Base-by-base conservation (phyloP, 2,113 vertebrate species). In the Heloderma charlesbogerti region DNA sequence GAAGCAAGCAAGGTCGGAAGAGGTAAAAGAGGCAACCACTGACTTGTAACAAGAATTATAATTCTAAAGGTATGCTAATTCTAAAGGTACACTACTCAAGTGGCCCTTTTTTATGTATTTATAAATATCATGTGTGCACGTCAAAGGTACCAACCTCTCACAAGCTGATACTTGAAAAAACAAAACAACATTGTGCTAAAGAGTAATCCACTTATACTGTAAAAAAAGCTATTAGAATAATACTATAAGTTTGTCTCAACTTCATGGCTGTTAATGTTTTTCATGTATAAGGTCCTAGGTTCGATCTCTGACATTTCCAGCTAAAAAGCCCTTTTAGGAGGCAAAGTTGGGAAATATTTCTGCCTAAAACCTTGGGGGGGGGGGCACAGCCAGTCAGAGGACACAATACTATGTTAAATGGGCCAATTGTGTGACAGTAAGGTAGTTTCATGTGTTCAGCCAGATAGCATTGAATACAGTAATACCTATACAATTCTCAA, bases 21-120 rank as follows among this genome's bases (percentile, higher is more conserved):
- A 48, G 7, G 34, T 92, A 79, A 78, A 89, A 90, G 40, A 43
- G 7, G 29, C 93, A 93, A 51, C n/a, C 72, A 88, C 89, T 54
- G 57, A 81, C 57, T 90, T 90, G 93, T 91, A 86, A 6, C 86
- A 86, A 71, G 75, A 93, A 37, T 13, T 92, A 22, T 57, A 60
- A 88, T 91, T 86, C 71, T 85, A 77, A 93, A 45, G 66, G 87
- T 74, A 63, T 51, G 27, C 63, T 45, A 69, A 88, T 91, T 86
- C 71, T 85, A 77, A 93, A 45, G 66, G 87, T 74, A 63, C 48
- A 40, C 63, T 45, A 69, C 43, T 69, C 37, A 84, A 83, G 63
- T 66, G 4, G 57, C 81, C 4, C 66, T 75, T 25, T 87, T 87
- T n/a, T 74, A 8, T 87, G 15, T 40, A 40, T 57, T 54, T 57